A percentile compares a stretch with the other conserved stretches of the same genome.
phyloP scores from a whole-genome alignment of 2,113 vertebrate genomes.

The Catagonus wagneri region DNA sequence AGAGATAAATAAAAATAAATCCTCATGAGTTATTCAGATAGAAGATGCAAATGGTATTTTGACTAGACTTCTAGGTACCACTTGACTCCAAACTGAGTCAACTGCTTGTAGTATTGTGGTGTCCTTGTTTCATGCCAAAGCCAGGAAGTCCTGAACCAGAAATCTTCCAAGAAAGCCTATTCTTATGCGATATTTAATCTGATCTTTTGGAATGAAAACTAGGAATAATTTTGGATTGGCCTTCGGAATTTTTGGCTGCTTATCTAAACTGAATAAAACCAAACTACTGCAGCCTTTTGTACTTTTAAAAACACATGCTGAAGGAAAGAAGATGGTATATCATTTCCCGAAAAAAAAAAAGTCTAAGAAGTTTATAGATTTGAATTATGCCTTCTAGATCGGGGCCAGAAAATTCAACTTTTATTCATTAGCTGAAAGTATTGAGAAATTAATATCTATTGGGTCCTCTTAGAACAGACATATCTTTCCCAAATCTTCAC shows the following conservation, averaged over 20 bases:
- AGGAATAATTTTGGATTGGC: slow-evolving; percentile 69
- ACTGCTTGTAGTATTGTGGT: slow-evolving; percentile 30
- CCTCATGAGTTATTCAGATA: not conserved
- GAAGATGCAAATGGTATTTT: slow-evolving; percentile 24
- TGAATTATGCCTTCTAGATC: not conserved
- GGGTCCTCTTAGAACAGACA: not conserved
- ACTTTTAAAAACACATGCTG: not conserved
- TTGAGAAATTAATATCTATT: slow-evolving; percentile 3
- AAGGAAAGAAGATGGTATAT: not conserved
- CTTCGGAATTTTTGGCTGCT: slow-evolving; percentile 54
- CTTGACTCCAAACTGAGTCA: not conserved
- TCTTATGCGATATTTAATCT: slow-evolving; percentile 79
- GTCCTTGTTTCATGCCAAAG: slow-evolving; percentile 60
- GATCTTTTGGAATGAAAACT: slow-evolving; percentile 69
- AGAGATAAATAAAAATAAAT: slow-evolving; percentile 9
- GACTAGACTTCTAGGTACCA: slow-evolving; percentile 10
- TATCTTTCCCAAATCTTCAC: not conserved
- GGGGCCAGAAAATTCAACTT: not conserved
- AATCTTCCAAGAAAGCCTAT: slow-evolving; percentile 71
- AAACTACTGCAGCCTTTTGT: slow-evolving; percentile 20
- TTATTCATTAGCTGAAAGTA: not conserved
- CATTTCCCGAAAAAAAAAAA: slow-evolving; percentile 33
- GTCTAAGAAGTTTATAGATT: not conserved
- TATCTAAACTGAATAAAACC: slow-evolving; percentile 59
- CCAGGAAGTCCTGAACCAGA: slow-evolving; percentile 63